These are phyloP conservation scores for Muntiacus muntjak DNA, from an alignment of 2,113 vertebrate species.

Conservation along the genomic window DNA sequence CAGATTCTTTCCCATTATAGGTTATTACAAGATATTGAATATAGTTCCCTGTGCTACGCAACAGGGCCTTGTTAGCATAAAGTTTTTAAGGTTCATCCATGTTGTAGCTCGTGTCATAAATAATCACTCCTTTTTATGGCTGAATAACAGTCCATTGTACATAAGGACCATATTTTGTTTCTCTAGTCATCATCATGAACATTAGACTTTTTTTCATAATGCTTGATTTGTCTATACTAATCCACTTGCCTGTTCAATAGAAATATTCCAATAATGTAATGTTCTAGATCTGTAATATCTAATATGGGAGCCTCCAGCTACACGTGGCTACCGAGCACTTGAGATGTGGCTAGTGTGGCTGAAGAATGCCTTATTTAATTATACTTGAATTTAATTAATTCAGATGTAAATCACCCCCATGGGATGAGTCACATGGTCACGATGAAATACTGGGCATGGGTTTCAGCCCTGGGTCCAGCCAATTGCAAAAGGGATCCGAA, in stretches of 20 bases:
- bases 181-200: not conserved
- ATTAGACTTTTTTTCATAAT: not conserved
- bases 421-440: no score
- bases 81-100: not conserved
- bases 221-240: not conserved
- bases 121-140: not conserved
- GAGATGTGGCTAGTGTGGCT: not conserved
- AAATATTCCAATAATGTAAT: not conserved
- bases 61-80: not conserved
- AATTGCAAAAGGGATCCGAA: not conserved
- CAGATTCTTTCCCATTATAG: not conserved
- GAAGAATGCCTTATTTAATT: not conserved
- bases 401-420: not conserved
- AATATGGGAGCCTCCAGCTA: not conserved
- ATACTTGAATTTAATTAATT: not conserved
- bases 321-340: not conserved
- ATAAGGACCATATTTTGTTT: not conserved
- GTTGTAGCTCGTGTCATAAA: not conserved
- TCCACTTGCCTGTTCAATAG: not conserved
- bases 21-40: not conserved
- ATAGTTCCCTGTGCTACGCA: not conserved
- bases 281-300: not conserved
- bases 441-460: not conserved
- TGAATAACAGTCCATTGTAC: not conserved
- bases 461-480: not conserved